Percentiles rank a stretch among this genome's conserved stretches.
phyloP scores from a whole-genome alignment of 2,113 vertebrate genomes.

The Coracopsis vasa region DNA sequence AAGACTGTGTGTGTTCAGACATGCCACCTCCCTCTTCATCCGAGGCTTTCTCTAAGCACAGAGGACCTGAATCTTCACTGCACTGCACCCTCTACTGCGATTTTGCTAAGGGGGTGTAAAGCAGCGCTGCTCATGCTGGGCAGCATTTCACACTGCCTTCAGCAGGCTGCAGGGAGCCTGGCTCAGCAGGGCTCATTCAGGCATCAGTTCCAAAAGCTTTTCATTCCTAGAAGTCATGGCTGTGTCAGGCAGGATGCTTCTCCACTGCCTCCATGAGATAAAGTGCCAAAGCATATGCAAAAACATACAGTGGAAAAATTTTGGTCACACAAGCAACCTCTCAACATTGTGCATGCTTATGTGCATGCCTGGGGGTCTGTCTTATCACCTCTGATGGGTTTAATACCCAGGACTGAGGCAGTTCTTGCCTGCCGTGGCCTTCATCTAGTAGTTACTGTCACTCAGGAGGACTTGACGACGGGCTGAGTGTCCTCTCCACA shows the following conservation, averaged over 20 bases:
- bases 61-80: not conserved
- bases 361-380: rapidly evolving
- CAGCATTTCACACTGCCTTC: not conserved
- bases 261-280: not conserved
- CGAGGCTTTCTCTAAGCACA: not conserved
- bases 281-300: not conserved
- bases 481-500: not conserved
- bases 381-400: rapidly evolving
- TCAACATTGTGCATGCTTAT: not conserved
- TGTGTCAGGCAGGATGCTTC: not conserved
- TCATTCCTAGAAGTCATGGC: not conserved
- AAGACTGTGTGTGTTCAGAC: not conserved
- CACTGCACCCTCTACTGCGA: not conserved
- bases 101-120: not conserved
- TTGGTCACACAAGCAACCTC: not conserved
- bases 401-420: not conserved
- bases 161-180: not conserved
- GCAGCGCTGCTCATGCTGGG: rapidly evolving
- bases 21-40: not conserved
- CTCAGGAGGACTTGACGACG: rapidly evolving
- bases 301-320: not conserved
- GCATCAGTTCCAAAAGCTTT: not conserved
- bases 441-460: not conserved
- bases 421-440: not conserved
- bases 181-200: not conserved